A percentile compares a stretch with the other conserved stretches of the same genome.
Conservation (phyloP, 2,888 invertebrate genomes). For the Calameuta idolon region DNA sequence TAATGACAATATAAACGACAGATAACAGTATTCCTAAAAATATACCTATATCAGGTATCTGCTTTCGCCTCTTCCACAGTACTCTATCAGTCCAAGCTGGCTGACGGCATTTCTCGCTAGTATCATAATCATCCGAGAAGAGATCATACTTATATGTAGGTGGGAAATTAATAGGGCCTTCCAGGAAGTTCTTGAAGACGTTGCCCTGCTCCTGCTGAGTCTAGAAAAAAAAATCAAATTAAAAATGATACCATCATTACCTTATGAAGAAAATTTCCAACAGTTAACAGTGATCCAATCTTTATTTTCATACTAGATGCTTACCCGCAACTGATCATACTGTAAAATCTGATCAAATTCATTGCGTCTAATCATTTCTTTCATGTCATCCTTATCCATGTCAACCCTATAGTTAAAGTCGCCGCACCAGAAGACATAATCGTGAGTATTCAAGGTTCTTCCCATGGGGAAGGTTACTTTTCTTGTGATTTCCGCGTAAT, state of each 20-base stretch:
- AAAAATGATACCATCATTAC: not conserved
- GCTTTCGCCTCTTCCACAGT: constrained; percentile 88
- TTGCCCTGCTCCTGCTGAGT: constrained; percentile 83
- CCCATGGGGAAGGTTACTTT: constrained; percentile 94
- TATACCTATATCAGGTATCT: constrained; percentile 77
- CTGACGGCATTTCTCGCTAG: constrained; percentile 96
- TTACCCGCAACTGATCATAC: constrained; percentile 85
- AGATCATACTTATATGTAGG: constrained; percentile 99
- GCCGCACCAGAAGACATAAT: constrained; percentile 99
- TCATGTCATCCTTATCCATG: constrained; percentile 93
- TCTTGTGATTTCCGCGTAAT: constrained; percentile 94
- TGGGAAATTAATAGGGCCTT: constrained; percentile 91
- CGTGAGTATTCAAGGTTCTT: constrained; percentile 91
- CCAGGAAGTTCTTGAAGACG: constrained; percentile 92
- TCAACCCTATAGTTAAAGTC: constrained; percentile 99
- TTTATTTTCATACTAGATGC: constrained; percentile 4
- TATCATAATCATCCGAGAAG: constrained; percentile 98
- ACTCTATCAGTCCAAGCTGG: constrained; percentile 99
- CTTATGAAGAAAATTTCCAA: not conserved
- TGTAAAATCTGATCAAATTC: constrained; percentile 82
- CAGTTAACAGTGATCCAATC: not conserved
- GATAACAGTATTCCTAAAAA: not conserved
- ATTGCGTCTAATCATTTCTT: constrained; percentile 81
- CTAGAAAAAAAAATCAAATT: constrained; percentile 46
- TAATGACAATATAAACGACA: not conserved